These are phyloP conservation scores for Mixornis gularis DNA, from an alignment of 2,113 vertebrate genomes.

Conservation along the genomic window DNA sequence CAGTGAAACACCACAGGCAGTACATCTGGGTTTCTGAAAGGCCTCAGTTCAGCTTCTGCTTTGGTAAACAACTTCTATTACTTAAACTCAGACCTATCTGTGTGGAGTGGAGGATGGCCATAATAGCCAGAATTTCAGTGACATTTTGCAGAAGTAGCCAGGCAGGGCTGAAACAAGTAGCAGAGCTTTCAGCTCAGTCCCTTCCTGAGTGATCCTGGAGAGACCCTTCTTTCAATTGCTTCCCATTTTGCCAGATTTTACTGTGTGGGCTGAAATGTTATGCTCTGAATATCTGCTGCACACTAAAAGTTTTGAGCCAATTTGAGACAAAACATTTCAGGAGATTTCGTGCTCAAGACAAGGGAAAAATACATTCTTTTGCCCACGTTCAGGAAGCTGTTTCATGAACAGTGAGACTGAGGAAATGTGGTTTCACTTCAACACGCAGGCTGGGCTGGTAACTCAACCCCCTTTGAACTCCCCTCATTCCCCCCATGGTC, in stretches of 20 bases:
- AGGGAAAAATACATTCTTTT: constrained; percentile 25
- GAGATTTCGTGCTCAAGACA: background rate
- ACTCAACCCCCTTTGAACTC: background rate
- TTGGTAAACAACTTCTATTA: background rate
- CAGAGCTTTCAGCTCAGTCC: background rate
- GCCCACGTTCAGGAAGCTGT: background rate
- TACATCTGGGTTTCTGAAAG: background rate
- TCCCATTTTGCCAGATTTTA: background rate
- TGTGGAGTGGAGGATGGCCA: background rate
- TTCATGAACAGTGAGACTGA: background rate
- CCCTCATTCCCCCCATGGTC: accelerated
- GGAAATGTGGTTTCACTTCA: constrained; percentile 7
- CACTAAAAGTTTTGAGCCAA: background rate
- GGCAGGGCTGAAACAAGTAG: background rate
- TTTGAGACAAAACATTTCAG: background rate
- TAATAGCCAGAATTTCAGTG: background rate
- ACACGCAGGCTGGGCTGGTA: background rate
- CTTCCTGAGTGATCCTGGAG: background rate
- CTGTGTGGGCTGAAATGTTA: constrained; percentile 17
- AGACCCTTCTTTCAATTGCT: background rate
- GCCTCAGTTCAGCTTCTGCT: accelerated
- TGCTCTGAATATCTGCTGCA: constrained; percentile 12
- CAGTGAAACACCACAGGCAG: background rate
- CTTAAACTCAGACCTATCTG: background rate
- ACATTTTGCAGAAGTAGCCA: background rate